Evolutionary conservation across 2,888 invertebrate species (phyloP).

Genomic region (Heteropelma amictum): DNA sequence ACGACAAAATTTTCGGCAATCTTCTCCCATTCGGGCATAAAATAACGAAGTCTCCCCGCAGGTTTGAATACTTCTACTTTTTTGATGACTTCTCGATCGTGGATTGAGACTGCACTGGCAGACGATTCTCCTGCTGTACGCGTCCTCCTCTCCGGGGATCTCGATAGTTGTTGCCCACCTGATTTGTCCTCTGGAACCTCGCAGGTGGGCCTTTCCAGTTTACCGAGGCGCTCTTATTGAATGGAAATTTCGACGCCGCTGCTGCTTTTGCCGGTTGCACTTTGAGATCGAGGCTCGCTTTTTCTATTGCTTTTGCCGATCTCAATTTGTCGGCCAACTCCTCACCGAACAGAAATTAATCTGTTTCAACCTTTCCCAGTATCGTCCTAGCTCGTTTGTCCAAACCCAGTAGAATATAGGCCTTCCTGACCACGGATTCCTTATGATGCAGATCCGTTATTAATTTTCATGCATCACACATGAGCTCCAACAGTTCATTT

Average conservation of each 20-base stretch:
- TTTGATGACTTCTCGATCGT: no score
- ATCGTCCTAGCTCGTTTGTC: constrained; percentile 21
- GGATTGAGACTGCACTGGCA: no score
- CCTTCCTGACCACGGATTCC: constrained; percentile 19
- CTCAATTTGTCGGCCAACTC: constrained; percentile 27
- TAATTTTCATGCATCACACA: constrained; percentile 37
- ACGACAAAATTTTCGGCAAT: no score
- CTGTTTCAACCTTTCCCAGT: constrained; percentile 24
- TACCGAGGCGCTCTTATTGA: background rate
- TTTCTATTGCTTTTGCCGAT: constrained; percentile 10
- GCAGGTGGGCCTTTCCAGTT: constrained; percentile 2
- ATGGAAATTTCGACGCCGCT: constrained; percentile 5
- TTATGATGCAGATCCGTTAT: constrained; percentile 28
- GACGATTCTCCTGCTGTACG: no score
- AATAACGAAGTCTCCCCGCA: no score
- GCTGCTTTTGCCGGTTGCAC: background rate
- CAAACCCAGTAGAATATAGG: constrained; percentile 20
- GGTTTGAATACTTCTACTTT: no score
- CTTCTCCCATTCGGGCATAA: no score
- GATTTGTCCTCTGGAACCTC: no score
- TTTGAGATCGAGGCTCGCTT: constrained; percentile 16
- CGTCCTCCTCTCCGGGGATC: no score
- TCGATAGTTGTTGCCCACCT: no score
- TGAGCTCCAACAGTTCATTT: constrained; percentile 20
- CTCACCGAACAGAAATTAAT: constrained; percentile 36